A percentile compares a stretch with the other conserved stretches of the same genome.
Conservation (phyloP, 1,140 invertebrate genomes). For the Parasteatoda tepidariorum region DNA sequence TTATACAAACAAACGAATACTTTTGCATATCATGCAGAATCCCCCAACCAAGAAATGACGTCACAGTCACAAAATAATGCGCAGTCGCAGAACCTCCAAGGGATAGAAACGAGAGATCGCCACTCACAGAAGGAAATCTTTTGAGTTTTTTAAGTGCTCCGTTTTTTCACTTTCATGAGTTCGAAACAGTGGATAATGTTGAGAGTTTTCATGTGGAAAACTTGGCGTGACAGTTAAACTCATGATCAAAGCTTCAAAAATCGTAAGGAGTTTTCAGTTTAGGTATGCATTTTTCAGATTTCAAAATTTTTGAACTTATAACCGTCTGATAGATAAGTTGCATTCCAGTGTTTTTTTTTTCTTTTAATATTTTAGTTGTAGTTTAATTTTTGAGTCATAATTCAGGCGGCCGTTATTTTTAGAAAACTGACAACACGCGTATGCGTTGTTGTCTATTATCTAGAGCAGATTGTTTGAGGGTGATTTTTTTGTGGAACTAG, state of each 20-base stretch:
- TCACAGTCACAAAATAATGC: neutral
- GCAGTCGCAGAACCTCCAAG: neutral
- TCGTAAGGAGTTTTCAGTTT: neutral
- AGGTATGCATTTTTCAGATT: neutral
- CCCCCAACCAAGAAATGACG: neutral
- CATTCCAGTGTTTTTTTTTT: no score
- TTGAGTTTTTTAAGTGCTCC: slow-evolving; percentile 1
- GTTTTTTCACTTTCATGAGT: slow-evolving; percentile 11
- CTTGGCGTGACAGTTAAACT: neutral
- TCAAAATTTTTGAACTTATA: neutral
- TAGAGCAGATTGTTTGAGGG: no score
- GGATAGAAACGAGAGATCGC: neutral
- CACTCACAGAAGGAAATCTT: neutral
- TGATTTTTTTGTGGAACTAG: no score
- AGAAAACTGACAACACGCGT: neutral
- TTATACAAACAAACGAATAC: slow-evolving; percentile 28
- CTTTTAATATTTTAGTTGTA: neutral
- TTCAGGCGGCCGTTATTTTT: slow-evolving; percentile 23
- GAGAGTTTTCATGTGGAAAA: neutral
- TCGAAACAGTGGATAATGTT: slow-evolving; percentile 8
- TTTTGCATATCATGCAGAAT: slow-evolving; percentile 32
- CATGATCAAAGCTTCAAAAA: neutral
- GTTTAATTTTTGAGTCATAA: slow-evolving; percentile 13
- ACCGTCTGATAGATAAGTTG: neutral
- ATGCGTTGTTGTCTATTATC: neutral